Conservation (phyloP, 2,888 invertebrate genomes). For the Odontomyia ornata region DNA sequence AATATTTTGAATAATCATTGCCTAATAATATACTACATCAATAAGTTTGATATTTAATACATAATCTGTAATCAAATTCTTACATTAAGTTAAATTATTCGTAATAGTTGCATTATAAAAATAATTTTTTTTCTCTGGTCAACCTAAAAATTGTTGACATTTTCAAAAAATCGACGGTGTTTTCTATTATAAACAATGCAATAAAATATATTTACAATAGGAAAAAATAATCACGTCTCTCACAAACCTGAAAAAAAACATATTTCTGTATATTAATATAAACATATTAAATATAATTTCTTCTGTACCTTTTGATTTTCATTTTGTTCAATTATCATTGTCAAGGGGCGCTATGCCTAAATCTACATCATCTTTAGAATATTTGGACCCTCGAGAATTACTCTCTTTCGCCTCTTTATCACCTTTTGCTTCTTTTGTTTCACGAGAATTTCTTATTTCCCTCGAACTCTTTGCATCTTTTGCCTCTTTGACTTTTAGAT, state of each 20-base stretch:
- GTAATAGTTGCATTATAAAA: too few relatives aligned
- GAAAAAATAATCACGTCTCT: neutral
- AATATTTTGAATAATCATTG: too few relatives aligned
- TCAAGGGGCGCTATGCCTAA: slow-evolving; percentile 23
- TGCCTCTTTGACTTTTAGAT: slow-evolving; percentile 33
- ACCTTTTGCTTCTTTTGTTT: neutral
- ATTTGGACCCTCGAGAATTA: neutral
- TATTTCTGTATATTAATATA: too few relatives aligned
- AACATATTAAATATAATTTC: neutral
- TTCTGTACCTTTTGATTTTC: neutral
- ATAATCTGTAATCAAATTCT: too few relatives aligned
- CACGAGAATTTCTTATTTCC: neutral
- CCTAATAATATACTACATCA: too few relatives aligned
- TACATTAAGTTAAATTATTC: too few relatives aligned
- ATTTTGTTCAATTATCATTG: neutral
- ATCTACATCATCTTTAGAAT: slow-evolving; percentile 3
- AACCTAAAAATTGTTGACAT: too few relatives aligned
- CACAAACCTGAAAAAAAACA: too few relatives aligned
- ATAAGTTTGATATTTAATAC: too few relatives aligned
- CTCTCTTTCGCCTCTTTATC: neutral
- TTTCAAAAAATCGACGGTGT: too few relatives aligned
- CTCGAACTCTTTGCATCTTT: slow-evolving; percentile 30
- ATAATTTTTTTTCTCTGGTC: too few relatives aligned
- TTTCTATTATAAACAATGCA: too few relatives aligned
- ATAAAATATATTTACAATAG: neutral